Evolutionary conservation across 2,113 vertebrate species (phyloP).

Genomic region (Pycnonotus jocosus): DNA sequence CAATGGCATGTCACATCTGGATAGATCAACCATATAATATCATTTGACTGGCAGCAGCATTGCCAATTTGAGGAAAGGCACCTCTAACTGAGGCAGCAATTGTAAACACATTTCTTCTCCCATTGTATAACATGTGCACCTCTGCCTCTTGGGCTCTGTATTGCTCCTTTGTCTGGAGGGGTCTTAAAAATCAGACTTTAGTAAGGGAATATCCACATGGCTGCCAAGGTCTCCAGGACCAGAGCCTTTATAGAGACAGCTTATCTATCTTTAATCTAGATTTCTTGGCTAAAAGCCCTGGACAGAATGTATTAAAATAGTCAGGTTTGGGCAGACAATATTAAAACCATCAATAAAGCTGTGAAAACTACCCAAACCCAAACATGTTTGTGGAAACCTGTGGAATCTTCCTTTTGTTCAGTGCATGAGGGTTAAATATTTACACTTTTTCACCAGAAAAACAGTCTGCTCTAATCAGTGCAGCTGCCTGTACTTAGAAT

Average conservation of each 20-base stretch:
- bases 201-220: background rate
- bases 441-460: background rate
- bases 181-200: background rate
- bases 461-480: background rate
- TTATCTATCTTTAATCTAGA: background rate
- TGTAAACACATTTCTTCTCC: background rate
- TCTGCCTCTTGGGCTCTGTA: background rate
- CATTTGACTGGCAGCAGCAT: background rate
- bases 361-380: background rate
- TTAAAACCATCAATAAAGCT: background rate
- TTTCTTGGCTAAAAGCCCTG: background rate
- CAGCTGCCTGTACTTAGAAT: background rate
- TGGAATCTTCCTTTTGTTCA: background rate
- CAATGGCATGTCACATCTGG: slow-evolving; percentile 25
- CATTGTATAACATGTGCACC: background rate
- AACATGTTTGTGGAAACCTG: background rate
- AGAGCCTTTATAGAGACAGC: background rate
- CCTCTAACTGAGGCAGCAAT: background rate
- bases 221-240: background rate
- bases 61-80: background rate
- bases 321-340: background rate
- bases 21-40: slow-evolving; percentile 15
- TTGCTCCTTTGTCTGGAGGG: background rate
- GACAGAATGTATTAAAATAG: background rate
- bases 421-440: background rate